Conservation (phyloP, 2,888 invertebrate species). For the Amphipyra berbera region DNA sequence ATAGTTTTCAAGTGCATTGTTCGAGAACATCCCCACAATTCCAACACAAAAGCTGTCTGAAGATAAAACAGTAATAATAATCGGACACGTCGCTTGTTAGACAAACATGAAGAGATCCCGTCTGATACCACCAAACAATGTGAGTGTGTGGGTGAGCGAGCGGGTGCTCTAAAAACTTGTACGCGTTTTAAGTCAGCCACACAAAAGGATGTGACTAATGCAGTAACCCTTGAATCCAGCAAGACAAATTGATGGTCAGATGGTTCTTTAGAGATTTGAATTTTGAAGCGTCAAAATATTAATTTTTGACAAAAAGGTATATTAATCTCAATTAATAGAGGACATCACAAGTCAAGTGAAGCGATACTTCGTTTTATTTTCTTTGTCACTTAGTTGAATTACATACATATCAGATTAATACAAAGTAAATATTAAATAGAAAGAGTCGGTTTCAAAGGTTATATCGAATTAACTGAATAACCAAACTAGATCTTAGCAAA, state of each 20-base stretch:
- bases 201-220: slow-evolving; percentile 77
- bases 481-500: slow-evolving; percentile 13
- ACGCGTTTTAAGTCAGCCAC: slow-evolving; percentile 48
- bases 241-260: slow-evolving; percentile 80
- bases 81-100: slow-evolving; percentile 89
- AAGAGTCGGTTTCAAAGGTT: background rate
- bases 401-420: background rate
- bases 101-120: slow-evolving; percentile 86
- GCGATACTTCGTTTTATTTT: slow-evolving; percentile 9
- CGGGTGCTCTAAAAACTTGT: slow-evolving; percentile 68
- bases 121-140: slow-evolving; percentile 84
- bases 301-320: slow-evolving; percentile 30
- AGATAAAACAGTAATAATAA: slow-evolving; percentile 86
- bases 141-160: slow-evolving; percentile 80
- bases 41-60: slow-evolving; percentile 62
- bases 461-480: slow-evolving; percentile 11
- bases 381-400: background rate
- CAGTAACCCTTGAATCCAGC: slow-evolving; percentile 61
- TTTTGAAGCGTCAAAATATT: slow-evolving; percentile 51
- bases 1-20: background rate
- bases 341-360: background rate
- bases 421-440: background rate
- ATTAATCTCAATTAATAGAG: slow-evolving; percentile 49
- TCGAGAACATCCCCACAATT: slow-evolving; percentile 64
- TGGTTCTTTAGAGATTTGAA: slow-evolving; percentile 60